Evolutionary conservation across 2,888 invertebrate species (phyloP).

Genomic region (Boloria euphrosyne): DNA sequence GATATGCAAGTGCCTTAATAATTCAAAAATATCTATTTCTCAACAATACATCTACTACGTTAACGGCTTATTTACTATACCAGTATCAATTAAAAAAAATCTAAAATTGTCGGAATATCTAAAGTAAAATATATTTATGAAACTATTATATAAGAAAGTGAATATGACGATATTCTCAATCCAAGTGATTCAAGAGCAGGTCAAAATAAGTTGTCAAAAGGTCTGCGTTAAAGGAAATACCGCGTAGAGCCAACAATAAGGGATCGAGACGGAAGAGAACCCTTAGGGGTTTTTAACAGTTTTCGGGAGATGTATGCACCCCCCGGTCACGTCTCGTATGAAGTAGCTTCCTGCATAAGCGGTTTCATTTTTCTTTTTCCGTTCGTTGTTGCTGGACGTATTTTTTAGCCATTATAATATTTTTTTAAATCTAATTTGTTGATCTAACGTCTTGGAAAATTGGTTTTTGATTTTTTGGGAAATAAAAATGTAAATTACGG

Average conservation of each 20-base stretch:
- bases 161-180: too few species aligned
- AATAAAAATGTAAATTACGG: slow-evolving; percentile 8
- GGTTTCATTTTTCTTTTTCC: slow-evolving; percentile 72
- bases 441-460: slow-evolving; percentile 23
- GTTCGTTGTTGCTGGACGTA: slow-evolving; percentile 38
- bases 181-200: background rate
- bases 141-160: too few species aligned
- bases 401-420: slow-evolving; percentile 26
- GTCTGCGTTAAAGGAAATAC: slow-evolving; percentile 34
- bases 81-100: too few species aligned
- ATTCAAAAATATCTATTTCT: too few species aligned
- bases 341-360: slow-evolving; percentile 77
- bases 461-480: slow-evolving; percentile 5
- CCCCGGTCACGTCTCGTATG: slow-evolving; percentile 79
- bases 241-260: slow-evolving; percentile 41
- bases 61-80: too few species aligned
- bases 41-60: too few species aligned
- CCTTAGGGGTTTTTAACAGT: slow-evolving; percentile 76
- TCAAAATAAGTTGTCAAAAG: slow-evolving; percentile 33
- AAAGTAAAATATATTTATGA: too few species aligned
- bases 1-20: too few species aligned
- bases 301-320: slow-evolving; percentile 76
- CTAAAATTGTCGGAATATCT: too few species aligned
- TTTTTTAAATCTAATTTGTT: slow-evolving; percentile 19
- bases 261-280: slow-evolving; percentile 48